Evolutionary conservation across 2,888 invertebrate genomes (phyloP).

Genomic region (Drosophila pseudotalamancana): DNA sequence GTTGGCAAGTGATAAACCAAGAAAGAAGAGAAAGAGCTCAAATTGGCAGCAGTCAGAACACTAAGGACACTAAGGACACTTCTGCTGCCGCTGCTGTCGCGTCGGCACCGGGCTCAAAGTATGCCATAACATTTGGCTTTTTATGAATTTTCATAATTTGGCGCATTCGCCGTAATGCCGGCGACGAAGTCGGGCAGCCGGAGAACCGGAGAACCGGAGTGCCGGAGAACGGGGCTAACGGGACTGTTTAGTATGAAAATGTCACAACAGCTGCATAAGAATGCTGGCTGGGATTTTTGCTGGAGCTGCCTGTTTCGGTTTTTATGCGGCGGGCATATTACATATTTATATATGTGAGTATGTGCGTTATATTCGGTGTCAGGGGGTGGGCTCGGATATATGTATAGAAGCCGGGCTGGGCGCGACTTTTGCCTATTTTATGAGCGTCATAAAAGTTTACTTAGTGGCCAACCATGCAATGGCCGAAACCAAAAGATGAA

Average conservation of each 20-base stretch:
- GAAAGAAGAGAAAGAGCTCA: constrained; percentile 30
- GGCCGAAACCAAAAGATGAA: constrained; percentile 29
- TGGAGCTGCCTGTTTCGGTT: constrained; percentile 40
- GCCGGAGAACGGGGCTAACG: background rate
- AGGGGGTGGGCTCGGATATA: background rate
- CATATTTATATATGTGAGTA: constrained; percentile 46
- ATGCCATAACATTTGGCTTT: constrained; percentile 77
- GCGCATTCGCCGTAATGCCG: constrained; percentile 46
- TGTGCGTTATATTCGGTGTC: constrained; percentile 23
- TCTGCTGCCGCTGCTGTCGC: background rate
- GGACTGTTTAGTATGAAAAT: constrained; percentile 76
- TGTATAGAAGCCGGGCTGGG: constrained; percentile 35
- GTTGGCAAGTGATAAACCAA: constrained; percentile 69
- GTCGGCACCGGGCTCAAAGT: constrained; percentile 50
- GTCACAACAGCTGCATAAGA: constrained; percentile 76
- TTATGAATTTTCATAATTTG: constrained; percentile 79
- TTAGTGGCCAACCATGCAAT: constrained; percentile 69
- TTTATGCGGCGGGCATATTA: constrained; percentile 67
- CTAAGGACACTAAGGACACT: constrained; percentile 2
- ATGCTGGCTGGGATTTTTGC: constrained; percentile 52
- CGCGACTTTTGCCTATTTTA: constrained; percentile 74
- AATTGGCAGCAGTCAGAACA: constrained; percentile 54
- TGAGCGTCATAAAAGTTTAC: constrained; percentile 73
- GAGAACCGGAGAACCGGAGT: background rate
- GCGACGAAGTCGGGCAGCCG: background rate